Percentiles rank a stretch among this genome's conserved stretches.
phyloP scores from a whole-genome alignment of 2,113 vertebrate genomes.

The Hemichromis elongatus region DNA sequence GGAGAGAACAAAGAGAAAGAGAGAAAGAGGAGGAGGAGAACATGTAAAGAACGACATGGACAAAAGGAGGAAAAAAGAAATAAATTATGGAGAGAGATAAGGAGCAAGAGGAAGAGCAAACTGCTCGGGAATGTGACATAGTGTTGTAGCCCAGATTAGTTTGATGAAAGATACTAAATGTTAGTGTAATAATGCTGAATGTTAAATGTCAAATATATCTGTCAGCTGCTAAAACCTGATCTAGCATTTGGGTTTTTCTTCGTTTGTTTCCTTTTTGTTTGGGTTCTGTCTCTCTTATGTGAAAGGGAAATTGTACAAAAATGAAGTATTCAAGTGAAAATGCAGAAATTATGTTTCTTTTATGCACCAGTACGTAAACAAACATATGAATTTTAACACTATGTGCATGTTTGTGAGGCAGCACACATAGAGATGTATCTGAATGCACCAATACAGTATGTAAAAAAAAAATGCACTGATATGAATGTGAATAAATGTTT shows the following conservation, averaged over 20 bases:
- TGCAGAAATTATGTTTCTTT: constrained; percentile 34
- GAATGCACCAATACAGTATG: constrained; percentile 54
- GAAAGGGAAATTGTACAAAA: constrained; percentile 70
- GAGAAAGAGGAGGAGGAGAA: not conserved
- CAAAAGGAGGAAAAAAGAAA: constrained; percentile 31
- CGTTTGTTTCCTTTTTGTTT: constrained; percentile 43
- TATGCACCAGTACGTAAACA: constrained; percentile 4
- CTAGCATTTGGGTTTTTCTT: constrained; percentile 46
- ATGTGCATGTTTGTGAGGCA: constrained; percentile 17
- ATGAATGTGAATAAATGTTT: constrained; percentile 79
- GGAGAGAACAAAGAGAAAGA: not conserved
- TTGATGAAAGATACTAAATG: constrained; percentile 47
- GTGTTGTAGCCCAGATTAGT: constrained; percentile 45
- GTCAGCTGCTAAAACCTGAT: constrained; percentile 52
- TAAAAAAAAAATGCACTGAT: constrained; percentile 68
- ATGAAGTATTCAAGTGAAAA: constrained; percentile 44
- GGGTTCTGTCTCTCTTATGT: constrained; percentile 46
- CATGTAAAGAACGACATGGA: constrained; percentile 15
- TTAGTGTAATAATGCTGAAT: constrained; percentile 64
- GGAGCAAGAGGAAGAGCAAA: constrained; percentile 37
- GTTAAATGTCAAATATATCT: constrained; percentile 48
- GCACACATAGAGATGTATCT: constrained; percentile 16
- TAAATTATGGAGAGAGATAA: constrained; percentile 18
- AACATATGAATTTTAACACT: not conserved
- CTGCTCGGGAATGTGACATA: constrained; percentile 59